Evolutionary conservation across 2,888 invertebrate species (phyloP).

Genomic region (Heliconius hortense): DNA sequence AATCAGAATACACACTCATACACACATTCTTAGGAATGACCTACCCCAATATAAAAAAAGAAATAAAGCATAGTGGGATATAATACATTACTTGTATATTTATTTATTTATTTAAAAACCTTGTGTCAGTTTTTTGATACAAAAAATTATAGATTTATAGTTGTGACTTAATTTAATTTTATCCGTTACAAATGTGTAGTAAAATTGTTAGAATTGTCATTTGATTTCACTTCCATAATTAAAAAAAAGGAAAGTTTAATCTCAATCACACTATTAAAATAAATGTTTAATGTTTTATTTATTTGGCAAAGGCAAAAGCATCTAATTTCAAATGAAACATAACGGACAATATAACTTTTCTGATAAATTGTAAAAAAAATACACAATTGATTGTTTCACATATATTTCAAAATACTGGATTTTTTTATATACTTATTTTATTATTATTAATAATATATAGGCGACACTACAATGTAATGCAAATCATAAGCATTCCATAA

Average conservation of each 20-base stretch:
- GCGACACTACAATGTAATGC: slow-evolving; percentile 20
- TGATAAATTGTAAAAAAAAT: neutral
- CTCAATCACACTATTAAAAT: no score
- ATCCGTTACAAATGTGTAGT: neutral
- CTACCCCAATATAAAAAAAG: slow-evolving; percentile 11
- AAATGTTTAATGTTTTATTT: no score
- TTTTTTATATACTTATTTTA: slow-evolving; percentile 9
- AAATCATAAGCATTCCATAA: slow-evolving; percentile 11
- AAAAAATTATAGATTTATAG: neutral
- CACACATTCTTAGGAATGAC: slow-evolving; percentile 27
- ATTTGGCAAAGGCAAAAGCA: neutral
- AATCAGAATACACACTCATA: slow-evolving; percentile 7
- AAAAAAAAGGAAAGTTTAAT: neutral
- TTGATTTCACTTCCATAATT: neutral
- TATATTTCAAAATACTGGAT: slow-evolving; percentile 9
- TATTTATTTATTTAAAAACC: slow-evolving; percentile 2
- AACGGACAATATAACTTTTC: neutral
- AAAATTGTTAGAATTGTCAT: neutral
- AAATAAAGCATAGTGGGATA: slow-evolving; percentile 8
- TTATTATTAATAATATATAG: slow-evolving; percentile 12
- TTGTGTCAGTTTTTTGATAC: neutral
- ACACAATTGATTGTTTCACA: neutral
- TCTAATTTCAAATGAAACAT: neutral
- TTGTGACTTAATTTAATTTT: neutral
- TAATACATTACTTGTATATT: neutral